Base-by-base conservation (phyloP, 2,888 invertebrate genomes). In the Mongoloraphidia duomilia region DNA sequence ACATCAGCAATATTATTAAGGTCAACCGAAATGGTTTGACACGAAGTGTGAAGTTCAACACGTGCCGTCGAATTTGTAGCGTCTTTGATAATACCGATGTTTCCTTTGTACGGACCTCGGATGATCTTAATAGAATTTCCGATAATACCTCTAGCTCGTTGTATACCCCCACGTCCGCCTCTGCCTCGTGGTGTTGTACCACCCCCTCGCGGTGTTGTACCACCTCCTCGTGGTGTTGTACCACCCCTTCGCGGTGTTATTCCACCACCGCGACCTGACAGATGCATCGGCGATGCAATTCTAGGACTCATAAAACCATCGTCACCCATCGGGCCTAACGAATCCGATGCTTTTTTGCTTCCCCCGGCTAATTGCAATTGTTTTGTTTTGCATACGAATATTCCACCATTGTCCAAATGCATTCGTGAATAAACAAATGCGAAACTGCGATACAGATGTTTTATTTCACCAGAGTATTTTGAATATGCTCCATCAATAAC, bases 41-140 rank as follows among this genome's bases (percentile, higher is more conserved):
- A 77, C 53, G 70, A 72, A 34, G 77, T 68, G 60, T 80, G 79
- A 4, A 79, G 65, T 56, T 79, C 79, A 9, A 79, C 75, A 51
- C 77, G 63, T 13, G 73, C 77, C 12, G 76, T 76, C 4, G 70
- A 63, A 36, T 76, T 76, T 1, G 78, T 79, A 2, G 77, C 75
- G 60, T 80, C 79, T 59, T 78, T 77, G 14, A 79, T 76, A 53
- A 79, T 76, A 51, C 78, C 78, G 59, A 76, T 73, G 53, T 74
- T 70, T 49, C 75, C 71, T 64, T 76, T 76, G 60, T 73, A 74
- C 37, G 74, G 74, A 17, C 79, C 79, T 57, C 74, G 70, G 3
- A 70, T 72, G 53, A 79, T 76, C 54, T 75, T 71, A 37, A 79
- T 76, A 9, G 75, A 77, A 59, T 75, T 72, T 34, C 77, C 78